These are phyloP conservation scores for Hipparchia semele DNA, from an alignment of 2,888 invertebrate genomes.

Conservation along the genomic window DNA sequence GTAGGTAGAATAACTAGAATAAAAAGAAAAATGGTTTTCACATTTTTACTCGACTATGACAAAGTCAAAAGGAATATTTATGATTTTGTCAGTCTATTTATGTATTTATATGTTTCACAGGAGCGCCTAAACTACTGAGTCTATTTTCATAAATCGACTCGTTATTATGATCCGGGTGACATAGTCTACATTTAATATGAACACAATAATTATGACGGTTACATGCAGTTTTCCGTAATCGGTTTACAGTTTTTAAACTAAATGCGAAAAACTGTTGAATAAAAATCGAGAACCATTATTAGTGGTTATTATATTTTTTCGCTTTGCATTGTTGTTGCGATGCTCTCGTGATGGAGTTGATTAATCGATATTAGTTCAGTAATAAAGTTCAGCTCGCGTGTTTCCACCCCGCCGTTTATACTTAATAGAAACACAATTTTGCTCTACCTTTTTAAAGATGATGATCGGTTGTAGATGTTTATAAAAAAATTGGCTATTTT, in stretches of 20 bases:
- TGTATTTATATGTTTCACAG: too few relatives aligned
- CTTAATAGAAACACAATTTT: slow-evolving; percentile 33
- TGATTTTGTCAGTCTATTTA: too few relatives aligned
- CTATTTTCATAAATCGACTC: too few relatives aligned
- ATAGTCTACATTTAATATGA: too few relatives aligned
- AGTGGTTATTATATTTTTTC: slow-evolving; percentile 44
- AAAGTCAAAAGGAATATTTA: too few relatives aligned
- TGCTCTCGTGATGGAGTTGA: slow-evolving; percentile 55
- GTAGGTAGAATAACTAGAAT: neutral
- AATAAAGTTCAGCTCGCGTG: slow-evolving; percentile 51
- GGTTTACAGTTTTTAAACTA: too few relatives aligned
- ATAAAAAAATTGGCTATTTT: neutral
- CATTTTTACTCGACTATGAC: too few relatives aligned
- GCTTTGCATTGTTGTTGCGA: slow-evolving; percentile 50
- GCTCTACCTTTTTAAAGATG: slow-evolving; percentile 7
- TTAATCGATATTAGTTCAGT: slow-evolving; percentile 63
- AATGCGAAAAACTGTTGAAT: slow-evolving; percentile 24
- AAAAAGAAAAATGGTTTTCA: too few relatives aligned
- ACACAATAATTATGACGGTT: too few relatives aligned
- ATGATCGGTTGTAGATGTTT: neutral
- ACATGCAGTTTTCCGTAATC: too few relatives aligned
- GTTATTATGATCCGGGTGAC: too few relatives aligned
- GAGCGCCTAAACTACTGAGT: too few relatives aligned
- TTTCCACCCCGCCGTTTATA: slow-evolving; percentile 28
- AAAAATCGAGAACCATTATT: slow-evolving; percentile 44